These are phyloP conservation scores for Andrena cerasifolii DNA, from an alignment of 1,140 invertebrate genomes.

Conservation along the genomic window DNA sequence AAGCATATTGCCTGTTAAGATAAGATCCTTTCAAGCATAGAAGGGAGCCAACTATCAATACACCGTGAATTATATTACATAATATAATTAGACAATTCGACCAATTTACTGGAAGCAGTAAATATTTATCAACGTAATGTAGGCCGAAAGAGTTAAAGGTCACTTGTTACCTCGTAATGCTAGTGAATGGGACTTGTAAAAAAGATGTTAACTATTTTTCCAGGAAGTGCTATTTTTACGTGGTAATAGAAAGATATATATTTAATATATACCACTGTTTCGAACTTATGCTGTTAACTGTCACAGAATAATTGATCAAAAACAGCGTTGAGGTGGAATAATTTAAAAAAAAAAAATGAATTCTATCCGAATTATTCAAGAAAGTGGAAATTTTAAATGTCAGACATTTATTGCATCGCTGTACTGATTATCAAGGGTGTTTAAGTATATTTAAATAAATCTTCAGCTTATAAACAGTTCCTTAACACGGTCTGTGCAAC, in stretches of 20 bases:
- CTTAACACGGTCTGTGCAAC: too few species aligned
- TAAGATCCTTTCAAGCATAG: background rate
- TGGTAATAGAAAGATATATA: background rate
- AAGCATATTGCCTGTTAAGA: background rate
- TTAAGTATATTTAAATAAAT: too few species aligned
- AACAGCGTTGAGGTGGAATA: background rate
- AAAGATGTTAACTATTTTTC: constrained; percentile 29
- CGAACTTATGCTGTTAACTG: background rate
- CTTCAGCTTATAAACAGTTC: too few species aligned
- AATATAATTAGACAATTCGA: background rate
- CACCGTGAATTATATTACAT: background rate
- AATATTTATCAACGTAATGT: background rate
- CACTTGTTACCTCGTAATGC: background rate
- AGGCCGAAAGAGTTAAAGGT: background rate
- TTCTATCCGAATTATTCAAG: background rate
- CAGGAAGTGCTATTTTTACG: constrained; percentile 15
- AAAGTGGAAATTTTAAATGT: background rate
- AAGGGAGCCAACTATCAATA: background rate
- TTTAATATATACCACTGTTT: background rate
- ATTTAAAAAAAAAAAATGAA: background rate
- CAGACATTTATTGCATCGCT: background rate
- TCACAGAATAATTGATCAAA: background rate
- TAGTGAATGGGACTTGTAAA: background rate
- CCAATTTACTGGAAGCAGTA: too few species aligned
- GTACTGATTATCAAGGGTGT: too few species aligned